Conservation (phyloP, 2,888 invertebrate species). For the Drosophila flavopinicola region DNA sequence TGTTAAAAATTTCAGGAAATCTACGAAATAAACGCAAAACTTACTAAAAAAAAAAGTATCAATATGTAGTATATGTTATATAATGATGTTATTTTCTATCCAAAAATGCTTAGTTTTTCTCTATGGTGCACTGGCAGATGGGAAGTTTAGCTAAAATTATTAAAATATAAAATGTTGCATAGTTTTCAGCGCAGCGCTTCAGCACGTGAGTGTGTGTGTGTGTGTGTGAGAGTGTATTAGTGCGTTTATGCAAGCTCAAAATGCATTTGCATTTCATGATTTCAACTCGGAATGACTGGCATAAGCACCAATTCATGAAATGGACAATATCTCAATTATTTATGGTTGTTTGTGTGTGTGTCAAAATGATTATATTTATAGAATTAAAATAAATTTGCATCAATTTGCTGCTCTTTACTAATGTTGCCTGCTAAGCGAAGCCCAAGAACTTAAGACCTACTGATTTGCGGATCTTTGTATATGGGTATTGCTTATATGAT, state of each 20-base stretch:
- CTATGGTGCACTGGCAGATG: not conserved
- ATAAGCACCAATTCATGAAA: not conserved
- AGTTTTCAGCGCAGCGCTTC: slow-evolving; percentile 37
- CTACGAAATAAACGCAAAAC: too few species aligned
- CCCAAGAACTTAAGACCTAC: too few species aligned
- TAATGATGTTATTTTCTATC: too few species aligned
- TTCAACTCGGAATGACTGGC: not conserved
- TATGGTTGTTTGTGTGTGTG: too few species aligned
- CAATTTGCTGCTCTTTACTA: too few species aligned
- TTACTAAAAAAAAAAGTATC: too few species aligned
- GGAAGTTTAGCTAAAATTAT: slow-evolving; percentile 37
- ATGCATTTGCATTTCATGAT: not conserved
- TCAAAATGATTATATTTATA: too few species aligned
- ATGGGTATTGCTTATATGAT: too few species aligned
- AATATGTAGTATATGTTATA: too few species aligned
- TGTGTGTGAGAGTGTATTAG: not conserved
- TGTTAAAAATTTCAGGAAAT: too few species aligned
- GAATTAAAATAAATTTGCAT: not conserved
- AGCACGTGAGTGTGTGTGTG: slow-evolving; percentile 1
- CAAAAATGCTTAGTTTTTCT: not conserved
- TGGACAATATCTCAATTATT: not conserved
- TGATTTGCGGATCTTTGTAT: too few species aligned
- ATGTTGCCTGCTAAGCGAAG: too few species aligned
- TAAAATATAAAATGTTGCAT: slow-evolving; percentile 47
- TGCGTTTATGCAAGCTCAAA: not conserved